Base-by-base conservation (phyloP, 2,797 vertebrate species). In the Cirrhinus molitorella region DNA sequence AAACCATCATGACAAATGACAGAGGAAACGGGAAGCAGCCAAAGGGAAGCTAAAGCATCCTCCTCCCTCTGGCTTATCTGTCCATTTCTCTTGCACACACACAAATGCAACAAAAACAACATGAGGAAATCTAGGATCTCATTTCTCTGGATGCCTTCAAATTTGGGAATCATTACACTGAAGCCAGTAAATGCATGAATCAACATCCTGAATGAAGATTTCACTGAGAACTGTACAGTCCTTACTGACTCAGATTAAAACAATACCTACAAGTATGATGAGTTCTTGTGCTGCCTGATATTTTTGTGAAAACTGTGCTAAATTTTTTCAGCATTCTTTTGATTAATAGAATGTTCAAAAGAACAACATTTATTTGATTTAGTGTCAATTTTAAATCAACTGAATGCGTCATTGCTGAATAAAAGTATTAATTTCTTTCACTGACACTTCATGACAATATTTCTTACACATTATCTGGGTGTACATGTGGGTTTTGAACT, bases 31-130 rank as follows among this genome's bases (percentile, higher is more conserved):
- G 78, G 77, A 75, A 74, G 77, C 43, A 53, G 23, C 68, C 34
- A 40, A 81, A 81, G 49, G 84, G 79, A 74, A 49, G 79, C 25
- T 31, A 65, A 49, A 80, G 70, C 70, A 67, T 74, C 63, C 53
- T 73, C 28, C 49, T 79, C 75, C 67, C 49, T 47, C 12, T 6
- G 21, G 79, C 40, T 83, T 77, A 51, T 81, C 79, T 61, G 43
- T 72, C 55, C 28, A 57, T 66, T 73, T 83, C 71, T 43, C 63
- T 47, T 51, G 11, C 80, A 8, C 68, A 55, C 55, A 61, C 28
- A 67, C 51, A 83, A n/a, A 34, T 6, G 9, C 55, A 47, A 45
- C 63, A 57, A 53, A 76, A 66, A 70, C 65, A 70, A 55, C 37
- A 53, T 0, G 23, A 59, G 37, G 37, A 70, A 78, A 78, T 70